Conservation (phyloP, 2,797 vertebrate species). For the Pseudochirops corinnae region DNA sequence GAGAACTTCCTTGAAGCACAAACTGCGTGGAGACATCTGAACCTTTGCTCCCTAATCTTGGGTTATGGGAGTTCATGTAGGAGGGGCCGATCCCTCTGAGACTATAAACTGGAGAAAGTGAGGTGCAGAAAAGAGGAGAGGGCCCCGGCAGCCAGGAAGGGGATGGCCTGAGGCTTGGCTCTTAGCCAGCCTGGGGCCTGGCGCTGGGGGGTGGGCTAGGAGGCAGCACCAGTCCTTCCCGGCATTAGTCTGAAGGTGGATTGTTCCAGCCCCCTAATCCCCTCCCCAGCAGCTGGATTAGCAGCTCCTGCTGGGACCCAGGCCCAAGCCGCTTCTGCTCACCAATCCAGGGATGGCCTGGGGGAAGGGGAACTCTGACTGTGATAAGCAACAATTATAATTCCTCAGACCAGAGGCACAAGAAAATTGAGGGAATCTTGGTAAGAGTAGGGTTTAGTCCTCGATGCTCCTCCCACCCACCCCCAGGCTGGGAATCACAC, state of each 20-base stretch:
- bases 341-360: constrained; percentile 49
- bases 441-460: not conserved
- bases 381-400: not conserved
- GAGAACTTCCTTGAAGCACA: not conserved
- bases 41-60: not conserved
- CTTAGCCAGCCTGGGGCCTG: constrained; percentile 29
- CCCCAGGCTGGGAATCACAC: not conserved
- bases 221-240: constrained; percentile 24
- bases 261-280: constrained; percentile 65
- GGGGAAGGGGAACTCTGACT: not conserved
- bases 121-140: not conserved
- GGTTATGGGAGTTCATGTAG: not conserved
- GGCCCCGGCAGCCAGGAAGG: not conserved
- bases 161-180: constrained; percentile 21
- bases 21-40: not conserved
- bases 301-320: constrained; percentile 67
- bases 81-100: not conserved
- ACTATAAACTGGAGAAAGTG: not conserved
- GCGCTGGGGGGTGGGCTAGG: constrained; percentile 32
- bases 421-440: not conserved
- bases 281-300: constrained; percentile 54
- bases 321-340: constrained; percentile 8
- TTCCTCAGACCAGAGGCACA: not conserved
- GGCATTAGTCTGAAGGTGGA: constrained; percentile 40
- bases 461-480: not conserved